A percentile compares a stretch with the other conserved stretches of the same genome.
Evolutionary conservation across 92 coral and sea anemone genomes (phyloP).

Genomic region (Phenganax subtilis): DNA sequence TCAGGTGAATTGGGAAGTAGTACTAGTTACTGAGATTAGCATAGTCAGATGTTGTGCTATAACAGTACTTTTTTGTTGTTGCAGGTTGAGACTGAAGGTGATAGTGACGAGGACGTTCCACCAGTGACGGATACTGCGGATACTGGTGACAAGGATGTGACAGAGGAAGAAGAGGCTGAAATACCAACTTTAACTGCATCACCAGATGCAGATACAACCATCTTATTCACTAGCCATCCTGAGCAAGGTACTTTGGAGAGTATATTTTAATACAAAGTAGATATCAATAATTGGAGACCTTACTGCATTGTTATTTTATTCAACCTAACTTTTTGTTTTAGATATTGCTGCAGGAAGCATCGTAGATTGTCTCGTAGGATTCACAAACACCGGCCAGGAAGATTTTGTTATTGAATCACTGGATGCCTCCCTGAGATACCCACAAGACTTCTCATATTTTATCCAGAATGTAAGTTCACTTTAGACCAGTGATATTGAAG

Average conservation of each 20-base stretch:
- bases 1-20: too few relatives aligned
- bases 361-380: slow-evolving; percentile 81
- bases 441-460: slow-evolving; percentile 91
- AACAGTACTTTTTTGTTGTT: not conserved
- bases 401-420: slow-evolving; percentile 81
- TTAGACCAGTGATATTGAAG: not conserved
- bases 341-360: slow-evolving; percentile 85
- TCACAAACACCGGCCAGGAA: slow-evolving; percentile 82
- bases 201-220: slow-evolving; percentile 92
- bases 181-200: slow-evolving; percentile 78
- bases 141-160: slow-evolving; percentile 73
- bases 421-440: slow-evolving; percentile 98
- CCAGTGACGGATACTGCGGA: slow-evolving; percentile 47
- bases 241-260: slow-evolving; percentile 57
- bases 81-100: slow-evolving; percentile 64
- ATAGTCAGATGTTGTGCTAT: not conserved
- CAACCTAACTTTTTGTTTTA: slow-evolving; percentile 12
- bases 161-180: slow-evolving; percentile 78
- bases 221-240: slow-evolving; percentile 73
- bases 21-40: too few relatives aligned
- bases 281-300: not conserved
- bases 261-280: not conserved
- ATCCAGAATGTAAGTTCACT: slow-evolving; percentile 84
- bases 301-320: not conserved
- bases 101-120: slow-evolving; percentile 25